Base-by-base conservation (phyloP, 2,113 vertebrate genomes). In the Salvelinus alpinus region DNA sequence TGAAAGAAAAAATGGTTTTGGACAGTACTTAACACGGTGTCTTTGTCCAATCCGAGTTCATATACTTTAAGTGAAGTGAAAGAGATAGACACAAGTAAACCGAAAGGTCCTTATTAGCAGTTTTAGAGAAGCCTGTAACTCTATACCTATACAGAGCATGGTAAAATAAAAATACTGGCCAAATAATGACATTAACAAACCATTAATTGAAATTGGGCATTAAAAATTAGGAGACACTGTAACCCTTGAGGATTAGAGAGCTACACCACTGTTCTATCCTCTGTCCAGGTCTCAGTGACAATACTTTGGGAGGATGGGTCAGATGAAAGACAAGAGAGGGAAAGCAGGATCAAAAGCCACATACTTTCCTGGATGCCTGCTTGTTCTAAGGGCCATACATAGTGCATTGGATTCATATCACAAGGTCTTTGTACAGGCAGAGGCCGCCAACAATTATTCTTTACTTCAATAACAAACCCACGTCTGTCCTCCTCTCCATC, bases 381-480 rank as follows among this genome's bases (percentile, higher is more conserved):
- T 88, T 91, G 88, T 91, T 91, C 86, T 86, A 86, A 90, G 88
- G 88, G 84, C 82, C 92, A 92, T 91, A 88, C 92, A 92, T 91
- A 92, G 89, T 92, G 90, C 90, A 92, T 92, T 89, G 89, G 91
- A 91, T 92, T 91, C 88, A 92, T 92, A 91, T 90, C 86, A 54
- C 51, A 89, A 90, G 90, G 90, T 90, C 91, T 91, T 88, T 89
- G 88, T 90, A 87, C 87, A 88, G 84, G 83, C 84, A 88, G 86
- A 83, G 85, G 75, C 31, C 73, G 87, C 87, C 89, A 87, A 90
- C 90, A 91, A 92, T 92, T 92, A 92, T 93, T 91, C 90, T 90
- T 92, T 89, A 90, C 92, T 93, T 93, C 90, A 92, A 91, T 93
- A 90, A 92, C 90, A 92, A 91, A 89, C 90, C 86, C 91, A 81